These are phyloP conservation scores for Aricia agestis DNA, from an alignment of 1,140 invertebrate genomes.

Conservation along the genomic window DNA sequence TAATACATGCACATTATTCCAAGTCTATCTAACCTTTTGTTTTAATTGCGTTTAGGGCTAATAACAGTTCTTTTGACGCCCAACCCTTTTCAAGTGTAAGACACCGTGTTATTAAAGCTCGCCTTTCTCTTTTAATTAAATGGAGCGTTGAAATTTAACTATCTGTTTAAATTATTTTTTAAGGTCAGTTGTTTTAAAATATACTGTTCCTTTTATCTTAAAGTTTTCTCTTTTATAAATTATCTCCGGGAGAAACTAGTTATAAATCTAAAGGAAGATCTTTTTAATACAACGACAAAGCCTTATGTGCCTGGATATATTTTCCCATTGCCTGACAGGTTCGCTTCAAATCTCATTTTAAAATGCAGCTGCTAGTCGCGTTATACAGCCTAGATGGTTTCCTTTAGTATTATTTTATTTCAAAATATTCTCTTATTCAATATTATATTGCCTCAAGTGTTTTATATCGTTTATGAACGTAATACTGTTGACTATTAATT, in stretches of 20 bases:
- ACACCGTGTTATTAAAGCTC: neutral
- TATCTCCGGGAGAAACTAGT: neutral
- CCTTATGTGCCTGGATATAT: constrained; percentile 5
- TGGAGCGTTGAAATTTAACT: constrained; percentile 1
- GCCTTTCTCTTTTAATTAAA: neutral
- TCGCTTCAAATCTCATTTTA: constrained; percentile 14
- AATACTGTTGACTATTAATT: neutral
- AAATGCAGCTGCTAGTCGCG: constrained; percentile 11
- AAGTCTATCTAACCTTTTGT: neutral
- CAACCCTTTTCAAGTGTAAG: neutral
- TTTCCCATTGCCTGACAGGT: constrained; percentile 14
- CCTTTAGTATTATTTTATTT: neutral
- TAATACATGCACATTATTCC: neutral
- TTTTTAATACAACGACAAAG: neutral
- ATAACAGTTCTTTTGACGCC: neutral
- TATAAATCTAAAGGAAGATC: neutral
- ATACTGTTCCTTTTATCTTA: neutral
- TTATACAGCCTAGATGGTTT: neutral
- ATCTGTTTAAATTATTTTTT: constrained; percentile 7
- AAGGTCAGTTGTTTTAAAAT: neutral
- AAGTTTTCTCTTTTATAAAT: neutral
- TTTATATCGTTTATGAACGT: neutral
- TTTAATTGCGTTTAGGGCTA: neutral
- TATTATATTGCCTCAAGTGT: neutral
- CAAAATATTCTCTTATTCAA: neutral